Evolutionary conservation across 30 jellyfish, hydroid and myxozoan genomes (phyloP).

Genomic region (Mastigias papua): DNA sequence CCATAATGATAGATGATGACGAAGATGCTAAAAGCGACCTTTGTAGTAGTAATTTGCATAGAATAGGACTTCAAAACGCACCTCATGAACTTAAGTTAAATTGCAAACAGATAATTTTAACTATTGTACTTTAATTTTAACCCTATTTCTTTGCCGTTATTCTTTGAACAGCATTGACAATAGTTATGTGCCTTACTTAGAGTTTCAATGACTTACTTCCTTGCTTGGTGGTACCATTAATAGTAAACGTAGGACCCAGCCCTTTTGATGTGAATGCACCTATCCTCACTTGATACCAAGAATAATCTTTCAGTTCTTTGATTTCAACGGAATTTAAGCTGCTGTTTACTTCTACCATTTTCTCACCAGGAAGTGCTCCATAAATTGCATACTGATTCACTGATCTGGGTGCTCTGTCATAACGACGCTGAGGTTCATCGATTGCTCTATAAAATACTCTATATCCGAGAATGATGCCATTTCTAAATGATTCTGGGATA

Average conservation of each 20-base stretch:
- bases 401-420: slow-evolving; percentile 68
- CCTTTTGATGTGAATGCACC: slow-evolving; percentile 73
- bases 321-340: slow-evolving; percentile 13
- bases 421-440: slow-evolving; percentile 41
- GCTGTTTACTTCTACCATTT: slow-evolving; percentile 54
- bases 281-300: slow-evolving; percentile 61
- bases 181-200: too few relatives aligned
- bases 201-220: slow-evolving; percentile 7
- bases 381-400: slow-evolving; percentile 52
- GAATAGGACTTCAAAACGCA: too few relatives aligned
- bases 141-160: too few relatives aligned
- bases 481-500: slow-evolving; percentile 54
- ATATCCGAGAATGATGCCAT: slow-evolving; percentile 58
- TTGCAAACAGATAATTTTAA: too few relatives aligned
- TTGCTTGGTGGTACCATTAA: slow-evolving; percentile 52
- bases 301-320: slow-evolving; percentile 16
- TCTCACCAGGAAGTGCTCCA: slow-evolving; percentile 72
- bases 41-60: too few relatives aligned
- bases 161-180: too few relatives aligned
- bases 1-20: too few relatives aligned
- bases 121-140: too few relatives aligned
- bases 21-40: too few relatives aligned
- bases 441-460: slow-evolving; percentile 57
- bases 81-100: too few relatives aligned
- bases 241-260: slow-evolving; percentile 35